Base-by-base conservation (phyloP, 2,113 vertebrate species). In the Myiagra hebetior region DNA sequence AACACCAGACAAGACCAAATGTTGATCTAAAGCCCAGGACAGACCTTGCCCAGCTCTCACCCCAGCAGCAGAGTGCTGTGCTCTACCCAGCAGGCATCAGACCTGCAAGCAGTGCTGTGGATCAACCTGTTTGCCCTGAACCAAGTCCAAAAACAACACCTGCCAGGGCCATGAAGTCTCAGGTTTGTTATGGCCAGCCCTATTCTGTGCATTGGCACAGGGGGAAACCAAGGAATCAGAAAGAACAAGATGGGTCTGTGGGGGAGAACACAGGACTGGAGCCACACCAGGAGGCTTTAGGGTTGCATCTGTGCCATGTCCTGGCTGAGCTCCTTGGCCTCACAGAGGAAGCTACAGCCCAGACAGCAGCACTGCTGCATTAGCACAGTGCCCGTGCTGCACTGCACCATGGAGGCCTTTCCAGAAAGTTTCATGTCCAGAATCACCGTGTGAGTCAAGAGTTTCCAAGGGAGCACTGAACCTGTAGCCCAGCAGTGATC, bases 391-490 rank as follows among this genome's bases (percentile, higher is more conserved):
- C 30, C 78, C 50, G 1, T 21, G 59, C 96, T 94, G 93, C 91
- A 92, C 80, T 95, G 96, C 95, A 95, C 95, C 91, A 81, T 0
- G 5, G 28, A 81, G 84, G n/a, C 73, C 74, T 33, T 27, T 63
- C 91, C 93, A 93, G 68, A 46, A 7, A 44, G 84, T 12, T 57
- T 55, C 78, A 35, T 1, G 4, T 2, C 31, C 68, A 50, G 35
- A 23, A 81, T 19, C 76, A 27, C 11, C 0, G 28, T 1, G 5
- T 2, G 10, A 77, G 79, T 24, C 1, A 0, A 35, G 79, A 65
- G 50, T 22, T 86, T 92, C 89, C 87, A 77, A 3, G 55, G 35
- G 26, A 72, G 31, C 7, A 3, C 80, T 42, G 56, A 63, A 87
- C 47, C 76, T 67, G 83, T 5, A 73, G 50, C 15, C 72, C 86